Percentiles rank a stretch among this genome's conserved stretches.
phyloP scores from a whole-genome alignment of 2,888 invertebrate species.

The Phania funesta region DNA sequence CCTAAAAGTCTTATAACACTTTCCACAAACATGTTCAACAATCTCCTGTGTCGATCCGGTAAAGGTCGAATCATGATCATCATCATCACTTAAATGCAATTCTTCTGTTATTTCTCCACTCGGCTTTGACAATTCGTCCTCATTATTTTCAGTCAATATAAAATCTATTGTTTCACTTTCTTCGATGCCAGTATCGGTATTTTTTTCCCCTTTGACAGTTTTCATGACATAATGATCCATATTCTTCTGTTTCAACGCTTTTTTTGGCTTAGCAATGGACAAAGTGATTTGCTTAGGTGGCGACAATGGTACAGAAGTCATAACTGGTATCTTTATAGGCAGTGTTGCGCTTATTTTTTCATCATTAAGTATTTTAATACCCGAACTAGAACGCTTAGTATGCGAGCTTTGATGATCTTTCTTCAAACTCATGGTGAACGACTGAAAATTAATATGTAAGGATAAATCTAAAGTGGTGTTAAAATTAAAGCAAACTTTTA shows the following conservation, averaged over 20 bases:
- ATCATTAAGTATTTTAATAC: conserved; percentile 71
- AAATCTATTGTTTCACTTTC: conserved; percentile 74
- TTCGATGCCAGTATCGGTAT: conserved; percentile 69
- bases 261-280: conserved; percentile 71
- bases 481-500: conserved; percentile 59
- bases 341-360: conserved; percentile 61
- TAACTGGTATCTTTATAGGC: conserved; percentile 23
- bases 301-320: conserved; percentile 61
- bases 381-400: conserved; percentile 33
- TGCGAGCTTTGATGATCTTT: not conserved
- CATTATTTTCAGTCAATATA: conserved; percentile 73
- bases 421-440: conserved; percentile 25
- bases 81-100: conserved; percentile 71
- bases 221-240: conserved; percentile 77
- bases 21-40: conserved; percentile 80
- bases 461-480: conserved; percentile 63
- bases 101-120: conserved; percentile 69
- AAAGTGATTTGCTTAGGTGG: conserved; percentile 68
- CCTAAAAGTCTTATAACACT: conserved; percentile 78
- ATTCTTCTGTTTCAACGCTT: conserved; percentile 69
- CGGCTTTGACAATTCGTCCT: conserved; percentile 46
- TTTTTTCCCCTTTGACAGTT: conserved; percentile 73
- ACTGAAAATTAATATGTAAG: conserved; percentile 26
- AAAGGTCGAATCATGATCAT: conserved; percentile 66
- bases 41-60: conserved; percentile 74